These are phyloP conservation scores for Tetrax tetrax DNA, from an alignment of 2,113 vertebrate genomes.

Conservation along the genomic window DNA sequence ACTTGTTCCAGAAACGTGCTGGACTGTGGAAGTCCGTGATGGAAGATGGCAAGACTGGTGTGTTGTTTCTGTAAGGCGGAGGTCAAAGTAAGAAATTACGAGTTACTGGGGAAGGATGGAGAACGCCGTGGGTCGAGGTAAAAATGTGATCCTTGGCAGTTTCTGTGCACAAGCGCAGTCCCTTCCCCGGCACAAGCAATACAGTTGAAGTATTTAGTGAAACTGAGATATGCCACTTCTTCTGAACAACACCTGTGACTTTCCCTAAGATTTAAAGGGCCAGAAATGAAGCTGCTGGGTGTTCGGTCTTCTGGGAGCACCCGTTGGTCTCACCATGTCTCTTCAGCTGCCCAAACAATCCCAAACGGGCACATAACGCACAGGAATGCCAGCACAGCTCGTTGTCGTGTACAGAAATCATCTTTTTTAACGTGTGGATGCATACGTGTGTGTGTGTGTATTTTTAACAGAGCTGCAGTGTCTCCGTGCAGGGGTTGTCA, in stretches of 20 bases:
- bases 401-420: background rate
- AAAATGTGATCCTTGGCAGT: background rate
- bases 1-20: background rate
- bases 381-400: background rate
- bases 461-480: slow-evolving; percentile 37
- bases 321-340: background rate
- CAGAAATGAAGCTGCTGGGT: background rate
- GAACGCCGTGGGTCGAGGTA: background rate
- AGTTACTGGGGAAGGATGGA: background rate
- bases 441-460: background rate
- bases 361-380: background rate
- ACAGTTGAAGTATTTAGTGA: background rate
- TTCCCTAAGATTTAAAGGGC: background rate
- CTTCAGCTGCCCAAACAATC: background rate
- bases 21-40: background rate
- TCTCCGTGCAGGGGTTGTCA: background rate
- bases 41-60: background rate
- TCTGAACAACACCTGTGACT: background rate
- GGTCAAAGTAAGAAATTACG: slow-evolving; percentile 1
- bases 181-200: background rate
- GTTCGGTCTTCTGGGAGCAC: background rate
- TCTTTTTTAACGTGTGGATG: background rate
- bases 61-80: background rate
- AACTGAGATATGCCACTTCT: background rate
- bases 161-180: background rate